phyloP scores from a whole-genome alignment of 2,113 vertebrate species.

The Rostratula benghalensis region DNA sequence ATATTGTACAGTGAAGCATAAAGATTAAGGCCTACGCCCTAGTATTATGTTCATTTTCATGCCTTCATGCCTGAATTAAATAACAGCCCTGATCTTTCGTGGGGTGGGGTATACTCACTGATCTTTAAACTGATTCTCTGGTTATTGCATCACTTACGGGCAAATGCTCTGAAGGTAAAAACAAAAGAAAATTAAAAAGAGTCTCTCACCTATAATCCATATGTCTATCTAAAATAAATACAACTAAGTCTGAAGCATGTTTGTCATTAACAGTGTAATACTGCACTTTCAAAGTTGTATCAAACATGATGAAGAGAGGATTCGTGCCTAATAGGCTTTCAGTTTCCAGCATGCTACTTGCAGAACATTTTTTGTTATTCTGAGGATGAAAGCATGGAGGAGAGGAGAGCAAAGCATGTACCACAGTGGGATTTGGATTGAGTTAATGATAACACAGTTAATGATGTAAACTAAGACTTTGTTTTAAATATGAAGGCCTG shows the following conservation, averaged over 20 bases:
- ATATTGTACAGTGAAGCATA: constrained; percentile 2
- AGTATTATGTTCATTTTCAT: neutral
- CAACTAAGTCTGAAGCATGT: neutral
- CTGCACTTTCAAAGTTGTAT: neutral
- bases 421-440: neutral
- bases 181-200: neutral
- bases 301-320: neutral
- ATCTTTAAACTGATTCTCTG: constrained; percentile 4
- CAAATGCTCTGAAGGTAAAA: constrained; percentile 8
- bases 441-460: neutral
- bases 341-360: neutral
- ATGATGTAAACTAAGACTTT: neutral
- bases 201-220: neutral
- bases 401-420: neutral
- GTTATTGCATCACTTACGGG: neutral
- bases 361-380: neutral
- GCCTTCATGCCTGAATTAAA: constrained; percentile 9
- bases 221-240: neutral
- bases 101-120: neutral
- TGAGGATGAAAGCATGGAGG: neutral
- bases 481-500: neutral
- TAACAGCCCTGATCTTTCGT: neutral
- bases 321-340: neutral
- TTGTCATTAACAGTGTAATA: neutral
- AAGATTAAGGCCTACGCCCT: neutral